Base-by-base conservation (phyloP, 2,888 invertebrate genomes). In the Hydrotaea cyrtoneurina region DNA sequence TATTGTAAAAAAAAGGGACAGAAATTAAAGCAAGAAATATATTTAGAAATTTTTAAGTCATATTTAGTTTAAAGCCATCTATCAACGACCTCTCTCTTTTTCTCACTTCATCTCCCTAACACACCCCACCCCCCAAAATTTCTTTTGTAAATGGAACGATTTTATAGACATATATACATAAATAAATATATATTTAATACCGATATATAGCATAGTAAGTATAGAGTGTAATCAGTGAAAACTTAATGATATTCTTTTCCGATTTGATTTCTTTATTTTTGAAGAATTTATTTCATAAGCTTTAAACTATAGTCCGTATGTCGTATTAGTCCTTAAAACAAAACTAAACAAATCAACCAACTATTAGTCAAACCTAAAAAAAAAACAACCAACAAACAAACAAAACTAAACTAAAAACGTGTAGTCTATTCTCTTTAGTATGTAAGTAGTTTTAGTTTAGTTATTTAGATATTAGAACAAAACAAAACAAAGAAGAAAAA, bases 131-230 rank as follows among this genome's bases (percentile, higher is more conserved):
- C n/a, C n/a, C n/a, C n/a, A n/a, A n/a, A n/a, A n/a, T n/a, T 69
- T 69, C 69, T 87, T 90, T 90, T 92, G 91, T 92, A 91, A 92
- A 92, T 92, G 92, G 90, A 92, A 91, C 92, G 92, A 92, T 92
- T 91, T 91, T 91, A 91, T 90, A 86, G 75, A 64, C 36, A 69
- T 43, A 66, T 21, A 66, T 10, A 36, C 31, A 69, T 46, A 69
- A 21, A 69, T n/a, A 64, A 11, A 66, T 43, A 69, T 66, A 66
- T 66, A 69, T 46, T 39, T 39, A 66, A 8, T 66, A 64, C 13
- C 8, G 66, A 21, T 59, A 31, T 62, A 62, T 78, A 73, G 31
- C 31, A 2, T 31, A 31, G 31, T 31, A 31, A 31, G 7, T 46
- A 21, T 72, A 87, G 13, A 50, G 50, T 50, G 13, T 50, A 13